These are phyloP conservation scores for Columbina picui DNA, from an alignment of 2,113 vertebrate genomes.

Conservation along the genomic window DNA sequence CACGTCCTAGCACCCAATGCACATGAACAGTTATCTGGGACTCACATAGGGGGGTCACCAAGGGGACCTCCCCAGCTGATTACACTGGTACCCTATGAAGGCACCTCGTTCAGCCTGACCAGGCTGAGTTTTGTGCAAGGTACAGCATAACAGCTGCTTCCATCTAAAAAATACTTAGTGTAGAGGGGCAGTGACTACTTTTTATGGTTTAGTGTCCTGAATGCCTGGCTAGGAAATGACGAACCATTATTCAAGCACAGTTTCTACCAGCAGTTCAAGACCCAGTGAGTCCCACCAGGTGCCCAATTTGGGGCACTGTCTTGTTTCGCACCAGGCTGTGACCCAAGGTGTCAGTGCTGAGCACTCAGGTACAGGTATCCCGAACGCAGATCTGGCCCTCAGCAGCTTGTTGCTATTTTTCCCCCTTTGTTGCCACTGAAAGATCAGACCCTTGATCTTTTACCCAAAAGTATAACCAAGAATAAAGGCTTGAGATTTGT, in stretches of 20 bases:
- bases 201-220: background rate
- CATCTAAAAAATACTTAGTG: background rate
- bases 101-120: background rate
- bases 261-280: background rate
- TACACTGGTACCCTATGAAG: background rate
- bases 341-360: fast-evolving
- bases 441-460: background rate
- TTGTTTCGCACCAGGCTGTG: background rate
- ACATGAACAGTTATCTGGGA: fast-evolving
- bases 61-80: background rate
- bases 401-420: background rate
- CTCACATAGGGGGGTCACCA: background rate
- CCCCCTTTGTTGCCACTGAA: background rate
- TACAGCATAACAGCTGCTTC: background rate
- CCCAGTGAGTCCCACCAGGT: fast-evolving
- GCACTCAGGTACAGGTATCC: no score
- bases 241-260: background rate
- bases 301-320: fast-evolving
- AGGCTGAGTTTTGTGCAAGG: background rate
- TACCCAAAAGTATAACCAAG: background rate
- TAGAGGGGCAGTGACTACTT: background rate
- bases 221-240: background rate
- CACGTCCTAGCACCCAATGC: fast-evolving
- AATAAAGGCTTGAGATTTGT: background rate
- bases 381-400: fast-evolving